phyloP scores from a whole-genome alignment of 2,888 invertebrate genomes.

The Microctonus hyperodae region DNA sequence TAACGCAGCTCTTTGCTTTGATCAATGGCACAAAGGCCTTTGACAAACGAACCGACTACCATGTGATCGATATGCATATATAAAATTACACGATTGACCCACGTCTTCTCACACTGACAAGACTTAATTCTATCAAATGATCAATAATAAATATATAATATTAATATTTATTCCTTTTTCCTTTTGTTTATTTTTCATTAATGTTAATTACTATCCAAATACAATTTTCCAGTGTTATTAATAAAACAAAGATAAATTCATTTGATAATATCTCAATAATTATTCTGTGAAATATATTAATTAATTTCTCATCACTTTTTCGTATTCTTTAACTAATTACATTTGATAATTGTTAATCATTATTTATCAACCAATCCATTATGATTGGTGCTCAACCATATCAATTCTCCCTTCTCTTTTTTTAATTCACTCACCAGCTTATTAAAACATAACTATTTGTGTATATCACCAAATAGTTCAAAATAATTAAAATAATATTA shows the following conservation, averaged over 20 bases:
- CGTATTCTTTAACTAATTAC: not conserved
- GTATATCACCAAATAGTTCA: not conserved
- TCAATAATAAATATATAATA: too few species aligned
- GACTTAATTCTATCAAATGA: too few species aligned
- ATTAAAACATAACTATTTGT: not conserved
- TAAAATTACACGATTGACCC: too few species aligned
- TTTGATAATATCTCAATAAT: not conserved
- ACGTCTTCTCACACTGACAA: too few species aligned
- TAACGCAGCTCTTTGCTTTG: not conserved
- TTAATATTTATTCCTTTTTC: too few species aligned
- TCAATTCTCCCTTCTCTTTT: not conserved
- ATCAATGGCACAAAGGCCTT: constrained; percentile 35
- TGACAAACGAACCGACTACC: constrained; percentile 45
- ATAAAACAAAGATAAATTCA: not conserved
- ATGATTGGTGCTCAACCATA: not conserved
- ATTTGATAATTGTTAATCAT: not conserved
- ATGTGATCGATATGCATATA: constrained; percentile 35
- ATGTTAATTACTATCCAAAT: too few species aligned
- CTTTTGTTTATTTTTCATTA: too few species aligned
- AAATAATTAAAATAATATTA: not conserved
- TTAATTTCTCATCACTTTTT: constrained; percentile 7
- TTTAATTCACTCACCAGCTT: not conserved
- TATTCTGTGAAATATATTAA: not conserved
- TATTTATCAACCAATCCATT: not conserved
- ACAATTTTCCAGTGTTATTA: not conserved